phyloP scores from a whole-genome alignment of 2,888 invertebrate genomes.

The Muschampia plurimacula region DNA sequence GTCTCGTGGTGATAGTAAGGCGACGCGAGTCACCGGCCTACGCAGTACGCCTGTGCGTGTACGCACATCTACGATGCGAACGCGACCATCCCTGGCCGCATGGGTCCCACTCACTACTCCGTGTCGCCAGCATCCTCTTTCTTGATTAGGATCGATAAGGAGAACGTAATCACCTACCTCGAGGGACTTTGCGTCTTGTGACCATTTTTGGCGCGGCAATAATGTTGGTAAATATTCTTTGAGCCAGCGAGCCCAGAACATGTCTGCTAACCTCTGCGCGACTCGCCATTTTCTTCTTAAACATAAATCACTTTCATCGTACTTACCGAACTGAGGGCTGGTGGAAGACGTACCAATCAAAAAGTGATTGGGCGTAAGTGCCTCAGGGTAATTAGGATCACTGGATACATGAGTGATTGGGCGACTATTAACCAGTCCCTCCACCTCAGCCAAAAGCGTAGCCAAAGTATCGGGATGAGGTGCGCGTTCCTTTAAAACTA shows the following conservation, averaged over 20 bases:
- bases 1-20: constrained; percentile 30
- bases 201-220: not conserved
- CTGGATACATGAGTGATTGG: not conserved
- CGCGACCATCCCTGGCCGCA: constrained; percentile 11
- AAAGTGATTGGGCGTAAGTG: constrained; percentile 1
- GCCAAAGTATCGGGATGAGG: not conserved
- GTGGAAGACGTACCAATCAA: not conserved
- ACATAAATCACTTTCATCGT: not conserved
- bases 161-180: constrained; percentile 1
- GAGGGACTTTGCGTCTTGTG: constrained; percentile 1
- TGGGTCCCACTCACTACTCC: constrained; percentile 1
- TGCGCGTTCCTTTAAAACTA: not conserved
- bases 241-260: not conserved
- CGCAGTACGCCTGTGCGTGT: constrained; percentile 30
- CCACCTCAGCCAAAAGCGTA: not conserved
- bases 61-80: constrained; percentile 37
- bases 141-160: not conserved
- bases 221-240: constrained; percentile 3
- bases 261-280: not conserved
- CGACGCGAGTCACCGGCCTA: constrained; percentile 39
- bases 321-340: not conserved
- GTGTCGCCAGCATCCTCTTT: constrained; percentile 1
- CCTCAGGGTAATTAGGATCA: constrained; percentile 5
- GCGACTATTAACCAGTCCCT: not conserved
- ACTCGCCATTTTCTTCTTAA: not conserved